These are phyloP conservation scores for Miltochrista miniata DNA, from an alignment of 2,888 invertebrate genomes.

Conservation along the genomic window DNA sequence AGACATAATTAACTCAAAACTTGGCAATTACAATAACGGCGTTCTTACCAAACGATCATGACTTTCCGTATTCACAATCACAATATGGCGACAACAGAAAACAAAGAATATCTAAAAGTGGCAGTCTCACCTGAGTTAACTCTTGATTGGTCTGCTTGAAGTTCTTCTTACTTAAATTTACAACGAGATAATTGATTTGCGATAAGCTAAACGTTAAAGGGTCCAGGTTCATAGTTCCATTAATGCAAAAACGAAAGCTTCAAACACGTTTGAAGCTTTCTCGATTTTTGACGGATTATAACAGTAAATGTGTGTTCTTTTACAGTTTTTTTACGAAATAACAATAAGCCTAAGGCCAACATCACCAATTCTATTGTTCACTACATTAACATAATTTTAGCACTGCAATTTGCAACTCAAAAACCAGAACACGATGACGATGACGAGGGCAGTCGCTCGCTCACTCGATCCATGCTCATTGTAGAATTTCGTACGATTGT, in stretches of 20 bases:
- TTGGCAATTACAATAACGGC: conserved; percentile 24
- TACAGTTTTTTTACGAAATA: conserved; percentile 74
- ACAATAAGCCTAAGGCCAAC: conserved; percentile 75
- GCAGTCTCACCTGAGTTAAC: conserved; percentile 92
- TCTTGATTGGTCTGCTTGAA: conserved; percentile 95
- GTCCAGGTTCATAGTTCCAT: conserved; percentile 99
- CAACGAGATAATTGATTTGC: conserved; percentile 98
- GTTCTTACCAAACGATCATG: conserved; percentile 42
- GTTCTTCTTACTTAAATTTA: conserved; percentile 97
- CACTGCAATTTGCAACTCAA: conserved; percentile 49
- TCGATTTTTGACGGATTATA: conserved; percentile 89
- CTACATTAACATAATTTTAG: conserved; percentile 69
- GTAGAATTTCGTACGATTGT: too few relatives aligned
- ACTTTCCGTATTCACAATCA: conserved; percentile 62
- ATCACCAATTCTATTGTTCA: conserved; percentile 79
- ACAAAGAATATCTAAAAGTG: conserved; percentile 58
- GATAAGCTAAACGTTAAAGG: conserved; percentile 99
- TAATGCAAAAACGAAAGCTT: conserved; percentile 96
- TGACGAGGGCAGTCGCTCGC: conserved; percentile 56
- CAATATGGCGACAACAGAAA: conserved; percentile 79
- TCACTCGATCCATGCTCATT: conserved; percentile 17
- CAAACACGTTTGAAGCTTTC: conserved; percentile 97
- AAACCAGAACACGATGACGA: conserved; percentile 53
- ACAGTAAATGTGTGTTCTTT: conserved; percentile 70
- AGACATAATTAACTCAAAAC: conserved; percentile 27